phyloP scores from a whole-genome alignment of 2,888 invertebrate genomes.

The Chrysina gloriosa region DNA sequence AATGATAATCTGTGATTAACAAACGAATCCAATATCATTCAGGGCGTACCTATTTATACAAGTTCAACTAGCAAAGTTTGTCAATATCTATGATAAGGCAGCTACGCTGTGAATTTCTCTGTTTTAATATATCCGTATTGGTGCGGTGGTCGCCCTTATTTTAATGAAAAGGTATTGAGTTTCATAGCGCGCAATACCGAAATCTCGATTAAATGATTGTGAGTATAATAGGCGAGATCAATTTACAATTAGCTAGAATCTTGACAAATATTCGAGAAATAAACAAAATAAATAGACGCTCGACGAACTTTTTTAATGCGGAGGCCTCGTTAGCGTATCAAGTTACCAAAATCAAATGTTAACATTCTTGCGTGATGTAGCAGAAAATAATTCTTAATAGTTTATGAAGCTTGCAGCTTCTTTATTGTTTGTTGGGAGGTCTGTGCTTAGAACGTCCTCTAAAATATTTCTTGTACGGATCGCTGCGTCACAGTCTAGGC shows the following conservation, averaged over 20 bases:
- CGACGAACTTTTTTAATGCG: slow-evolving; percentile 45
- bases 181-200: not conserved
- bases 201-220: slow-evolving; percentile 20
- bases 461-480: slow-evolving; percentile 10
- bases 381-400: slow-evolving; percentile 63
- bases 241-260: slow-evolving; percentile 17
- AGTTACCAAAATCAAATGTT: slow-evolving; percentile 62
- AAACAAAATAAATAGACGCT: slow-evolving; percentile 54
- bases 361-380: slow-evolving; percentile 64
- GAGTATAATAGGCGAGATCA: slow-evolving; percentile 8
- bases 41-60: too few relatives aligned
- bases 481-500: slow-evolving; percentile 51
- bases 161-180: slow-evolving; percentile 5
- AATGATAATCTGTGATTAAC: too few relatives aligned
- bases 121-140: not conserved
- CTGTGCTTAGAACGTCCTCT: slow-evolving; percentile 50
- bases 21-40: too few relatives aligned
- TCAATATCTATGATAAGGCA: too few relatives aligned
- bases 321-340: slow-evolving; percentile 55
- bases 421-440: slow-evolving; percentile 59
- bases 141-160: not conserved
- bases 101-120: not conserved
- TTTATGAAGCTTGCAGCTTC: slow-evolving; percentile 61
- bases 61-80: too few relatives aligned
- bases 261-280: slow-evolving; percentile 47